Evolutionary conservation across 2,797 vertebrate species (phyloP).

Genomic region (Trachops cirrhosus): DNA sequence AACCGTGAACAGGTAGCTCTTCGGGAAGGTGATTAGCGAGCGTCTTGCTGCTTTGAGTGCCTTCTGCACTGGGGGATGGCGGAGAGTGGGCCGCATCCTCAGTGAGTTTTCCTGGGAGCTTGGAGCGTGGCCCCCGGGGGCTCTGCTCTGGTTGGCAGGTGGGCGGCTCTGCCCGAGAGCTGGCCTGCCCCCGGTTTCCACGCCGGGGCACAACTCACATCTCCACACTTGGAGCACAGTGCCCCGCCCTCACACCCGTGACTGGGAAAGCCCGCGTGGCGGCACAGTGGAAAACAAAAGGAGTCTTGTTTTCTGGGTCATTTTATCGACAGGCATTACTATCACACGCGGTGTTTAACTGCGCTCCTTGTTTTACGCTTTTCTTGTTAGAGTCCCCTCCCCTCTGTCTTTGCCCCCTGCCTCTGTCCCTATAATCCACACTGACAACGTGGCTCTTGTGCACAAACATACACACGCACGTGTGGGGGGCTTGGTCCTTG

Average conservation of each 20-base stretch:
- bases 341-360: not conserved
- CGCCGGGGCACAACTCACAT: not conserved
- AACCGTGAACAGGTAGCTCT: not conserved
- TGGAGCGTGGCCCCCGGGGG: not conserved
- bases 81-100: not conserved
- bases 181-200: not conserved
- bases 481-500: not conserved
- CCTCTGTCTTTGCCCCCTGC: not conserved
- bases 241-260: not conserved
- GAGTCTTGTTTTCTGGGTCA: not conserved
- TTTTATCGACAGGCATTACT: not conserved
- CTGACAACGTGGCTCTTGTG: not conserved
- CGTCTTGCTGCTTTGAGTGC: not conserved
- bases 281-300: not conserved
- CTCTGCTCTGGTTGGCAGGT: too few relatives aligned
- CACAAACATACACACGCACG: rapidly evolving
- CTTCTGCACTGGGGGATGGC: not conserved
- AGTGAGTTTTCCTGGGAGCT: not conserved
- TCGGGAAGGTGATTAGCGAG: not conserved
- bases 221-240: not conserved
- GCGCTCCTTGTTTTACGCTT: not conserved
- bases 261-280: not conserved
- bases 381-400: not conserved
- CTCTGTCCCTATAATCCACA: rapidly evolving
- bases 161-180: not conserved